Conservation (phyloP, 2,888 invertebrate species). For the Resseliella maxima region DNA sequence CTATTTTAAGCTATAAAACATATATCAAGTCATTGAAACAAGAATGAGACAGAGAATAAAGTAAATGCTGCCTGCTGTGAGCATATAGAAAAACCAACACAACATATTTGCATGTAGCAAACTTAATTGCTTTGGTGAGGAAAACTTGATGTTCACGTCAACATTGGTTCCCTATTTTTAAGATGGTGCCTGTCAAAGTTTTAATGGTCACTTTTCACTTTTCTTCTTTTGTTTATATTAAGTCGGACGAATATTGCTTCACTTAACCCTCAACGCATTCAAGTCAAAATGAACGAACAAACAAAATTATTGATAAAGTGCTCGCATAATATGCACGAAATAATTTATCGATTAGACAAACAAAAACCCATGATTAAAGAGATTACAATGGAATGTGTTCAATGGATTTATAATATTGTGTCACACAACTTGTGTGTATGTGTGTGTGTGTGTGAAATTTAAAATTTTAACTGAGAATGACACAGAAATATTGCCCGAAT, state of each 20-base stretch:
- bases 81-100: background rate
- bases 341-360: background rate
- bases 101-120: constrained; percentile 40
- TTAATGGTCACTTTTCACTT: constrained; percentile 50
- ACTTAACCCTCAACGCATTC: background rate
- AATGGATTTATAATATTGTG: no score
- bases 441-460: no score
- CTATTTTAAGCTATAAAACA: background rate
- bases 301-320: background rate
- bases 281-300: background rate
- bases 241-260: background rate
- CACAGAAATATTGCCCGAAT: no score
- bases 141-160: constrained; percentile 15
- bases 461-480: no score
- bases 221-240: background rate
- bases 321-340: background rate
- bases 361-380: background rate
- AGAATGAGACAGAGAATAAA: no score
- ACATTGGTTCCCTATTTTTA: background rate
- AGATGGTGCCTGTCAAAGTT: background rate
- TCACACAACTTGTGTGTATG: no score
- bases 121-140: constrained; percentile 17
- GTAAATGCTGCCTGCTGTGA: no score
- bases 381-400: no score
- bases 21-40: background rate